Base-by-base conservation (phyloP, 2,888 invertebrate species). In the Linhomoeus sp. region DNA sequence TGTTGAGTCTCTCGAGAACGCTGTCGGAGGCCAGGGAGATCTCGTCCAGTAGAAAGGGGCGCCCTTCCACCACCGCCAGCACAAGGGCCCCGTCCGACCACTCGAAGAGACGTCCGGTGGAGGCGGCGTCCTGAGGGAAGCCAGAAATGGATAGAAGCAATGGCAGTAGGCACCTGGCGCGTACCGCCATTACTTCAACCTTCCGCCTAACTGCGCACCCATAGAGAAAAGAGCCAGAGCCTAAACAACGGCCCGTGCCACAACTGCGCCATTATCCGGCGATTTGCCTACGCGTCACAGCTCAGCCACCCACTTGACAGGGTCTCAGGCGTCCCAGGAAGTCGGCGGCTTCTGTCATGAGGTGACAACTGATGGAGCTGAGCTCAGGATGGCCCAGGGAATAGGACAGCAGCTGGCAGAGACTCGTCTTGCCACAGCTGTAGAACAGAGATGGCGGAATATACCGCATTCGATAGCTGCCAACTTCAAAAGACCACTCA, bases 81-180 rank as follows among this genome's bases (percentile, higher is more conserved):
- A 97, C 80, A 46, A 99, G 71, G 0, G 92, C 88, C 0, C 99
- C 99, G 65, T 99, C 88, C 0, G 81, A 78, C 97, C 97, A 99
- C 69, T 94, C 90, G 66, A 97, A 94, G 17, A 94, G 69, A 62
- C 51, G 33, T 17, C 45, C 47, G 2, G 22, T 24, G n/a, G n/a
- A n/a, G n/a, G n/a, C n/a, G n/a, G n/a, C n/a, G n/a, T n/a, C n/a
- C n/a, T n/a, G n/a, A n/a, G n/a, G n/a, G n/a, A n/a, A n/a, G n/a
- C n/a, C n/a, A n/a, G n/a, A n/a, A n/a, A n/a, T n/a, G n/a, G n/a
- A n/a, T n/a, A n/a, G n/a, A n/a, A n/a, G n/a, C n/a, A n/a, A n/a
- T n/a, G n/a, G n/a, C n/a, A n/a, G n/a, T n/a, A n/a, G n/a, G n/a
- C n/a, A n/a, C n/a, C n/a, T n/a, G n/a, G n/a, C n/a, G n/a, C n/a